Base-by-base conservation (phyloP, 64 coral and sea anemone species). In the Pocillopora verrucosa region DNA sequence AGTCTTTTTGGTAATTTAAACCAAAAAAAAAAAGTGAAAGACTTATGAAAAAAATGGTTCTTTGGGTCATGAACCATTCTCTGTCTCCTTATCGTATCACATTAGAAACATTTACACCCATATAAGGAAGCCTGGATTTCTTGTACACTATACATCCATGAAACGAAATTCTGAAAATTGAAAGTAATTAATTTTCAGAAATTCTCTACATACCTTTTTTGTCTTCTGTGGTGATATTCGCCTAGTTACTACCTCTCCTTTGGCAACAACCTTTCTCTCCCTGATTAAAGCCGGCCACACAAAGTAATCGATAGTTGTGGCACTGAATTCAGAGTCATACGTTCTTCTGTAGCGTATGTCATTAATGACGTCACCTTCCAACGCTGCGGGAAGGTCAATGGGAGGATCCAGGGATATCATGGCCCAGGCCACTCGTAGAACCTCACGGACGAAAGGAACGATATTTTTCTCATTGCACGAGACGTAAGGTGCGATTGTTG, bases 251-350 rank as follows among this genome's bases (percentile, higher is more conserved):
- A 93, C 94, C 56, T 93, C 91, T 61, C 94, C 94, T 65, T 93
- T 96, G 60, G 67, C 72, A 35, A 96, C 69, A 2, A 96, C 83
- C 56, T 85, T 96, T 19, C 91, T 76, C 34, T 93, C 83, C n/a
- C 88, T 89, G 26, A 93, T 61, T 45, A 96, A 74, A 80, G 91
- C 94, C 67, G 94, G 94, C 94, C 94, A 96, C 1, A 96, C 91
- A 60, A 93, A 96, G 73, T 96, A 89, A 9, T 93, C 82, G 63
- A 96, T 83, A 51, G 67, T 78, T 24, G 91, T 87, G 30, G 94
- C 91, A 65, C 94, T 96, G 65, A 96, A 96, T 63, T 96, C 94
- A 4, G 94, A 96, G 58, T 81, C 93, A 36, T 79, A 83, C 0
- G 85, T 61, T 37, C 94, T 35, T 45, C 91, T 83, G 83, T 96